Evolutionary conservation across 92 coral and sea anemone species (phyloP).

Genomic region (Scolanthus callimorphus): DNA sequence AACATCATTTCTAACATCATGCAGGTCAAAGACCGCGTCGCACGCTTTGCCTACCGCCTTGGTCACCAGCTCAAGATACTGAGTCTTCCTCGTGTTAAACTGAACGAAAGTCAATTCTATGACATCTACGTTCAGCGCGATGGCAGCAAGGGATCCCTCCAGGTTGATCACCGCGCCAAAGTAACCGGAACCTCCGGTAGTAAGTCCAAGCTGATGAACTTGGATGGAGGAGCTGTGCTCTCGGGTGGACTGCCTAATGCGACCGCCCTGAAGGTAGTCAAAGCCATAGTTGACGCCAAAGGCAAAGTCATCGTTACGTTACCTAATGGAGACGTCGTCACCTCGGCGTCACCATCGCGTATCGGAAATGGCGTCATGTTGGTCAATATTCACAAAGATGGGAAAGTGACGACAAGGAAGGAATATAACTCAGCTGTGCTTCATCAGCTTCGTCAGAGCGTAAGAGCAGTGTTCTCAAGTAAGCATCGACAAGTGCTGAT

Average conservation of each 20-base stretch:
- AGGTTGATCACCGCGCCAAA: slow-evolving; percentile 73
- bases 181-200: slow-evolving; percentile 71
- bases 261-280: slow-evolving; percentile 53
- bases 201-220: slow-evolving; percentile 43
- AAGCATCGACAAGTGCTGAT: slow-evolving; percentile 23
- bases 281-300: slow-evolving; percentile 60
- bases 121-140: slow-evolving; percentile 60
- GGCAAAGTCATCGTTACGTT: slow-evolving; percentile 77
- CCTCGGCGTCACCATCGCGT: slow-evolving; percentile 29
- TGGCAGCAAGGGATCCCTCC: slow-evolving; percentile 75
- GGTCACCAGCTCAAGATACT: slow-evolving; percentile 75
- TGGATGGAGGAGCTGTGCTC: slow-evolving; percentile 76
- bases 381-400: slow-evolving; percentile 36
- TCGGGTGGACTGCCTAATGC: slow-evolving; percentile 39
- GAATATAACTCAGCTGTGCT: slow-evolving; percentile 23
- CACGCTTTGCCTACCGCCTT: slow-evolving; percentile 65
- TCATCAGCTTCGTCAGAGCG: slow-evolving; percentile 36
- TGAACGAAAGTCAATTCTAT: slow-evolving; percentile 72
- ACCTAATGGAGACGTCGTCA: slow-evolving; percentile 52
- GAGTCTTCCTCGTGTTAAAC: slow-evolving; percentile 47
- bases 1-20: no score
- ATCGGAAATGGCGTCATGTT: slow-evolving; percentile 41
- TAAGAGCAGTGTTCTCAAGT: slow-evolving; percentile 43
- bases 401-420: slow-evolving; percentile 26
- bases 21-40: slow-evolving; percentile 52